Evolutionary conservation across 2,113 vertebrate genomes (phyloP).

Genomic region (Bufo gargarizans): DNA sequence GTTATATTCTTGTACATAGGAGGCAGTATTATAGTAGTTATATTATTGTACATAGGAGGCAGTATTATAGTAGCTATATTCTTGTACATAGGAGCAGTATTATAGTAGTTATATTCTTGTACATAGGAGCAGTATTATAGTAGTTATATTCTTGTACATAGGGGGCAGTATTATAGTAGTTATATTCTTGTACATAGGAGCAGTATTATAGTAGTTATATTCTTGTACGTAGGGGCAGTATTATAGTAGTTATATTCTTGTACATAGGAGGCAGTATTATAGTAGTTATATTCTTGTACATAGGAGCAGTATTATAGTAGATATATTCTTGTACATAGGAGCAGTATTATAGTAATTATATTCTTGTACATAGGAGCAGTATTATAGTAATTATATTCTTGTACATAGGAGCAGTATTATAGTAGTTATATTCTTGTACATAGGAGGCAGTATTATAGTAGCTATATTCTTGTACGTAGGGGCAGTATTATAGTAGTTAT

Average conservation of each 20-base stretch:
- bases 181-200: background rate
- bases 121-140: slow-evolving; percentile 6
- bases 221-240: background rate
- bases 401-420: background rate
- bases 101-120: slow-evolving; percentile 18
- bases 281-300: background rate
- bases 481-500: no score
- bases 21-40: no score
- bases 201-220: slow-evolving; percentile 4
- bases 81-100: background rate
- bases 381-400: background rate
- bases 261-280: background rate
- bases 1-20: no score
- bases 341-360: background rate
- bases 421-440: background rate
- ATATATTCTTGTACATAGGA: no score
- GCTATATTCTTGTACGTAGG: no score
- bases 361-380: background rate
- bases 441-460: no score
- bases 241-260: background rate
- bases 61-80: no score
- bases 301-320: no score
- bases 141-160: slow-evolving; percentile 3
- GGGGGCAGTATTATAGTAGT: background rate
- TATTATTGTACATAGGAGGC: no score